A percentile compares a stretch with the other conserved stretches of the same genome.
Evolutionary conservation across 2,888 invertebrate species (phyloP).

Genomic region (Temnothorax ravouxi): DNA sequence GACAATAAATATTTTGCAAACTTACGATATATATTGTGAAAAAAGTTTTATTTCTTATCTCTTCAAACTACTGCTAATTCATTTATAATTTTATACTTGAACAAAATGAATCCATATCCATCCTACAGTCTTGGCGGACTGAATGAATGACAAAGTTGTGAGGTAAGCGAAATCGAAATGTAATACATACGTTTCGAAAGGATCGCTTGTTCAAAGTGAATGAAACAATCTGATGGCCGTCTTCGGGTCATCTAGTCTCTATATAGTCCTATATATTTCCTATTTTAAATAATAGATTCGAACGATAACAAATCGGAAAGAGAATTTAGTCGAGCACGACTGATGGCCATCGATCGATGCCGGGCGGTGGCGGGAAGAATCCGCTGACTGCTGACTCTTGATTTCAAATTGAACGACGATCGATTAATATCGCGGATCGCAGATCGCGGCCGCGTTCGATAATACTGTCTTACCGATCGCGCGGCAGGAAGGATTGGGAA

Average conservation of each 20-base stretch:
- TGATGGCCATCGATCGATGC: too few species aligned
- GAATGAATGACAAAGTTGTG: background rate
- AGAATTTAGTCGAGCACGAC: background rate
- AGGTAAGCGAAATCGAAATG: background rate
- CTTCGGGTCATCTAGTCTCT: too few species aligned
- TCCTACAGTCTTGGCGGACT: too few species aligned
- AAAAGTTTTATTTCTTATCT: background rate
- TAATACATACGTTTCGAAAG: background rate
- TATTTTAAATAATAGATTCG: background rate
- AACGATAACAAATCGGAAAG: background rate
- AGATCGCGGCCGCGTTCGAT: background rate
- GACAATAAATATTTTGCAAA: slow-evolving; percentile 80
- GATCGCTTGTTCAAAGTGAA: background rate
- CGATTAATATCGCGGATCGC: slow-evolving; percentile 19
- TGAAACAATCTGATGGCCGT: background rate
- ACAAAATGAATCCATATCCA: background rate
- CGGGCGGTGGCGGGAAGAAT: slow-evolving; percentile 24
- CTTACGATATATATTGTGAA: background rate
- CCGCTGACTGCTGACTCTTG: background rate
- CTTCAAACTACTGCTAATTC: background rate
- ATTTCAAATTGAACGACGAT: slow-evolving; percentile 46
- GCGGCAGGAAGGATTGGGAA: slow-evolving; percentile 31
- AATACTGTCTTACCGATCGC: slow-evolving; percentile 54
- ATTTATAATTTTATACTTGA: background rate
- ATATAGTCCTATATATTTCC: too few species aligned